phyloP scores from a whole-genome alignment of 2,113 vertebrate species.

The Centropus bengalensis region DNA sequence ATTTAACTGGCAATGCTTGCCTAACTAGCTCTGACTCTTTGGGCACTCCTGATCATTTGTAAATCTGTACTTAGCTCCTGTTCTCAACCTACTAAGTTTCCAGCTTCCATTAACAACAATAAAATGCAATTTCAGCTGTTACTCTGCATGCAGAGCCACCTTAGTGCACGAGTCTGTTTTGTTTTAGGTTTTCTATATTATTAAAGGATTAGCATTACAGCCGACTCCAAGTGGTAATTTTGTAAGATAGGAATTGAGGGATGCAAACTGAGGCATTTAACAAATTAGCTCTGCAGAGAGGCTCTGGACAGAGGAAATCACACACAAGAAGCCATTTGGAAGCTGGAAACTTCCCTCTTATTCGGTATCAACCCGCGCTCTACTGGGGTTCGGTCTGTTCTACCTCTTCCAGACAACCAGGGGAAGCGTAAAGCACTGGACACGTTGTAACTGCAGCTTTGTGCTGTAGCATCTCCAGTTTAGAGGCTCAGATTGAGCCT shows the following conservation, averaged over 20 bases:
- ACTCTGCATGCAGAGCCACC: conserved; percentile 20
- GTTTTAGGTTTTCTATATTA: conserved; percentile 38
- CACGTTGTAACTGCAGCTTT: background rate
- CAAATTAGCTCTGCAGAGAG: background rate
- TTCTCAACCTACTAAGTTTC: conserved; percentile 26
- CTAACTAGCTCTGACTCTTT: conserved; percentile 11
- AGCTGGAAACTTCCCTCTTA: background rate
- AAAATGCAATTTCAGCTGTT: conserved; percentile 44
- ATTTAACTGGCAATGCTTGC: conserved; percentile 11
- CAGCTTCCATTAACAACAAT: conserved; percentile 40
- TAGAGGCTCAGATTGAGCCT: background rate
- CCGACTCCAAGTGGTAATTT: background rate
- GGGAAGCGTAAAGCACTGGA: background rate
- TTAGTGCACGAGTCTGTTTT: conserved; percentile 6
- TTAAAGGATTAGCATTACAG: conserved; percentile 47
- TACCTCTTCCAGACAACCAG: background rate
- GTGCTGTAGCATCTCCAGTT: background rate
- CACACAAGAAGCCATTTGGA: background rate
- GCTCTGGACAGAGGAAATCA: background rate
- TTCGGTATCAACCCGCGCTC: background rate
- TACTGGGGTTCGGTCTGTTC: background rate
- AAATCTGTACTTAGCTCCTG: conserved; percentile 44
- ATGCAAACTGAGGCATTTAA: conserved; percentile 16
- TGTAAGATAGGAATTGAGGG: background rate
- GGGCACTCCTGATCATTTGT: background rate